These are phyloP conservation scores for Drosophila arizonae DNA, from an alignment of 1,140 invertebrate genomes.

Conservation along the genomic window DNA sequence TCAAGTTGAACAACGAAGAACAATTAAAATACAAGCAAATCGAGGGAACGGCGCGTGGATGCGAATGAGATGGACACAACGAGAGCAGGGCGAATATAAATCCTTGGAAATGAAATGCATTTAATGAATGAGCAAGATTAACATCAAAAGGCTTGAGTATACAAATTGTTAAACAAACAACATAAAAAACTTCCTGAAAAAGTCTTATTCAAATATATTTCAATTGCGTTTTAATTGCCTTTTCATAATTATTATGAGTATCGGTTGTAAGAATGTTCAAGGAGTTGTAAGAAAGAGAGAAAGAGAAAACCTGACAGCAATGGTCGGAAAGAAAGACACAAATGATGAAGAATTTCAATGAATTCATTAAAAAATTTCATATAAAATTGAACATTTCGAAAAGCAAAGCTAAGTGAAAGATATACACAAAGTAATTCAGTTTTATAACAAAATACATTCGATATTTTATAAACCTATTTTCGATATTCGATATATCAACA, in stretches of 20 bases:
- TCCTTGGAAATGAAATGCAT: conserved; percentile 59
- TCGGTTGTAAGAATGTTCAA: background rate
- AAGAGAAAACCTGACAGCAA: too few relatives aligned
- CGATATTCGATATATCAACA: too few relatives aligned
- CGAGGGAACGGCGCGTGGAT: conserved; percentile 2
- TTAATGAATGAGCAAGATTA: conserved; percentile 33
- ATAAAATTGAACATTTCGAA: too few relatives aligned
- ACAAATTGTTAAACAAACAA: conserved; percentile 1
- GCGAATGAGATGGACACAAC: background rate
- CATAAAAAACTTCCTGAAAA: conserved; percentile 1
- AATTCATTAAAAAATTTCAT: too few relatives aligned
- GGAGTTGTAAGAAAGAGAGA: too few relatives aligned
- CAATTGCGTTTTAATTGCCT: background rate
- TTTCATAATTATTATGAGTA: background rate
- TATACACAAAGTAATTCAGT: too few relatives aligned
- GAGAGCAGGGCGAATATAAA: conserved; percentile 20
- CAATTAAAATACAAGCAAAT: conserved; percentile 33
- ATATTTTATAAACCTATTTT: too few relatives aligned
- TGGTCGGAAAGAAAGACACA: too few relatives aligned
- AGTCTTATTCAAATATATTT: conserved; percentile 7
- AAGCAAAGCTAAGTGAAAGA: too few relatives aligned
- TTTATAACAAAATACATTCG: too few relatives aligned
- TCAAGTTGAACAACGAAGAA: conserved; percentile 28
- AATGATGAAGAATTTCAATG: too few relatives aligned
- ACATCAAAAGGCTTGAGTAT: conserved; percentile 26